Evolutionary conservation across 23 tunicate genomes (phyloP).

Genomic region (Styela clava): DNA sequence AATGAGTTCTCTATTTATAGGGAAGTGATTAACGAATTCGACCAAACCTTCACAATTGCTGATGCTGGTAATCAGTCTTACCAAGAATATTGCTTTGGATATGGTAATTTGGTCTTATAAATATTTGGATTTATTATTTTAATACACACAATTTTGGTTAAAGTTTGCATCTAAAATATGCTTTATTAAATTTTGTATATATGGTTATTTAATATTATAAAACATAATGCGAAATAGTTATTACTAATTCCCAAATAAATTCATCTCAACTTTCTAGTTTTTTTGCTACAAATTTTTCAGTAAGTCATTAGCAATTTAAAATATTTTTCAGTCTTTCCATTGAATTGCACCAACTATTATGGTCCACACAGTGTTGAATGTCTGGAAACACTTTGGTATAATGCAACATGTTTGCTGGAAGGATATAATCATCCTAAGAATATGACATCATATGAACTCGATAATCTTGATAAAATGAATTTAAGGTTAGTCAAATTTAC

Average conservation of each 20-base stretch:
- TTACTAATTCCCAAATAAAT: too few species aligned
- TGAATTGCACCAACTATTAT: slow-evolving; percentile 10
- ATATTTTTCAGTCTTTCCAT: not conserved
- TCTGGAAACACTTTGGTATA: slow-evolving; percentile 25
- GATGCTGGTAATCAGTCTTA: not conserved
- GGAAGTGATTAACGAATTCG: not conserved
- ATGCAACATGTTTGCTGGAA: not conserved
- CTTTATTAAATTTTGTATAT: too few species aligned
- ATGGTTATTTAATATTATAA: too few species aligned
- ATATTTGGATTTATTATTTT: not conserved
- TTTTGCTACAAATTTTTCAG: too few species aligned
- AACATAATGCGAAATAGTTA: too few species aligned
- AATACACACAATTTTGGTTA: not conserved
- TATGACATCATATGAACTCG: not conserved
- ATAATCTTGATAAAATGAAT: slow-evolving; percentile 2
- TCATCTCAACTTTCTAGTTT: too few species aligned
- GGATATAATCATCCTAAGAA: slow-evolving; percentile 8
- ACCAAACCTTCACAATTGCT: not conserved
- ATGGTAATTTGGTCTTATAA: slow-evolving; percentile 4
- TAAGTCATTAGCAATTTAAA: too few species aligned
- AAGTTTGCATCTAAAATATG: not conserved
- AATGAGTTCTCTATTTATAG: slow-evolving; percentile 11
- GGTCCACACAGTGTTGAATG: slow-evolving; percentile 34
- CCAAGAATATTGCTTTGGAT: slow-evolving; percentile 22
- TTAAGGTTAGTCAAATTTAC: slow-evolving; percentile 21